Base-by-base conservation (phyloP, 2,888 invertebrate genomes). In the Watsonalla binaria region DNA sequence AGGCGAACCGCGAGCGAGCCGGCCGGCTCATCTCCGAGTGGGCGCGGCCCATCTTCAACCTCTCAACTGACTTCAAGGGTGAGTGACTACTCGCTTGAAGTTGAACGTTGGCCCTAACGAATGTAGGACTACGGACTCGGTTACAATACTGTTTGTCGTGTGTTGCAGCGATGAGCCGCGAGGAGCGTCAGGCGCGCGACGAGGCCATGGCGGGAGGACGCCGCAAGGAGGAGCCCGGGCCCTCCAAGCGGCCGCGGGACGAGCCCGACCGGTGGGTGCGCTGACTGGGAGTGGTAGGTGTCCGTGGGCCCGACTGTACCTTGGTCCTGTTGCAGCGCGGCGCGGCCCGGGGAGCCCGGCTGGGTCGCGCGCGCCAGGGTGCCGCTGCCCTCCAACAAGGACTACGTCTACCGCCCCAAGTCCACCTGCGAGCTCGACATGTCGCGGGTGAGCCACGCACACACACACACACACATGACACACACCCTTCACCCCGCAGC, bases 21-120 rank as follows among this genome's bases (percentile, higher is more conserved):
- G 97, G 98, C 0, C 94, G 96, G 63, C 92, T 99, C 61, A 99
- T 99, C 65, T 98, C 97, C 60, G 98, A 98, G 86, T 99, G 99
- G 99, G 98, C 99, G 0, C 89, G 99, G 11, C 99, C 99, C 1
- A 99, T 99, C 65, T 99, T 99, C 86, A 98, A 99, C 92, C 92
- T 99, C 56, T 86, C 86, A 58, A 84, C 87, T 0, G 87, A 87
- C 63, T 86, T 87, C 56, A 86, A 86, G 62, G 86, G 85, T 84
- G 42, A 42, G 42, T 5, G 37, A 24, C 4, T 24, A 24, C 24
- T 24, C 24, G 24, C 24, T 24, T 24, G 24, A 24, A 24, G 4
- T 24, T 24, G 1, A 24, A 24, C 24, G 24, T 24, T 4, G 24
- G 24, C 4, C 24, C 4, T 24, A 24, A 4, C 4, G 24, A 24